Percentiles rank a stretch among this genome's conserved stretches.
phyloP scores from a whole-genome alignment of 2,797 vertebrate genomes.

The Paguma larvata region DNA sequence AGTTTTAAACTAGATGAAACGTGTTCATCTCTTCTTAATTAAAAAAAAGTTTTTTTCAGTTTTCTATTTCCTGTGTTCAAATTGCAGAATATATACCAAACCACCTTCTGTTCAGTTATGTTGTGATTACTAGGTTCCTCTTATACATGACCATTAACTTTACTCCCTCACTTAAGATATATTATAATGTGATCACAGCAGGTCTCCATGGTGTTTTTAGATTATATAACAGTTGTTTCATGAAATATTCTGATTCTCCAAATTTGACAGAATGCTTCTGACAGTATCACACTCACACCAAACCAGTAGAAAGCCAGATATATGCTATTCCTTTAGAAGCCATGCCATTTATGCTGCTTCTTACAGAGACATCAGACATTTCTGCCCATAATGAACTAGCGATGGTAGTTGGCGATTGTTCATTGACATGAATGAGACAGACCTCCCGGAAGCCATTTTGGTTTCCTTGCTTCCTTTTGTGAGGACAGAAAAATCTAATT shows the following conservation, averaged over 20 bases:
- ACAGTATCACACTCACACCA: slow-evolving; percentile 25
- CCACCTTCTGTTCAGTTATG: slow-evolving; percentile 72
- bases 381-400: slow-evolving; percentile 24
- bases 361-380: slow-evolving; percentile 4
- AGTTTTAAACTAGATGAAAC: slow-evolving; percentile 45
- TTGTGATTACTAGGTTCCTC: slow-evolving; percentile 62
- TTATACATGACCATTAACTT: slow-evolving; percentile 42
- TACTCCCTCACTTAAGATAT: slow-evolving; percentile 73
- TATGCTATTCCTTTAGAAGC: not conserved
- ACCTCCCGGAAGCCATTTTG: slow-evolving; percentile 17
- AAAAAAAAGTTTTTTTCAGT: not conserved
- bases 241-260: slow-evolving; percentile 49
- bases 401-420: not conserved
- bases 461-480: slow-evolving; percentile 43
- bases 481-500: slow-evolving; percentile 70
- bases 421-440: not conserved
- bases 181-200: slow-evolving; percentile 74
- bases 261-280: slow-evolving; percentile 27
- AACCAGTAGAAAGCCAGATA: slow-evolving; percentile 10
- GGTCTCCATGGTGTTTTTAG: slow-evolving; percentile 49
- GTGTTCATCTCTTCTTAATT: not conserved
- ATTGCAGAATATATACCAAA: not conserved
- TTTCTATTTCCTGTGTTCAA: slow-evolving; percentile 73
- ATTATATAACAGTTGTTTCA: slow-evolving; percentile 71
- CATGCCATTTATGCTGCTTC: not conserved